phyloP scores from a whole-genome alignment of 1,140 invertebrate genomes.

The Zaprionus davidi region DNA sequence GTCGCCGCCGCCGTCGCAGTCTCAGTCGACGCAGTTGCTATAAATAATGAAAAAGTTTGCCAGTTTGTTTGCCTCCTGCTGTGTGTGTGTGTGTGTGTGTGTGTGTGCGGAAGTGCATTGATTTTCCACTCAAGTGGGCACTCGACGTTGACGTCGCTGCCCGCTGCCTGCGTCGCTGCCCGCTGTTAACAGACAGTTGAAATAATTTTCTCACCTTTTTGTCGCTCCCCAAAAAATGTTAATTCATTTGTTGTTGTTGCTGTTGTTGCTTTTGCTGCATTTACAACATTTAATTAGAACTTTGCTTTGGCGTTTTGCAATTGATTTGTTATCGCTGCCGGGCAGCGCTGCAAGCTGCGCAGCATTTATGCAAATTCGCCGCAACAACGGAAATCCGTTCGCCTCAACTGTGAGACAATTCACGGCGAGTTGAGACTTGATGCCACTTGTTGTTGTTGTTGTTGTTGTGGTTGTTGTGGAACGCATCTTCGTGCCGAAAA shows the following conservation, averaged over 20 bases:
- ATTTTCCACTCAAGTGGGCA: slow-evolving; percentile 80
- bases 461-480: slow-evolving; percentile 17
- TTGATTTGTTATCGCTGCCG: slow-evolving; percentile 60
- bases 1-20: background rate
- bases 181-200: slow-evolving; percentile 26
- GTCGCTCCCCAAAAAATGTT: slow-evolving; percentile 63
- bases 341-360: background rate
- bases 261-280: slow-evolving; percentile 1
- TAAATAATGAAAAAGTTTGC: slow-evolving; percentile 44
- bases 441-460: too few relatives aligned
- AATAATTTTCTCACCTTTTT: slow-evolving; percentile 77
- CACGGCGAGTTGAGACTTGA: background rate
- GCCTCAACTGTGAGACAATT: background rate
- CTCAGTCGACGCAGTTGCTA: slow-evolving; percentile 13
- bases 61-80: slow-evolving; percentile 27
- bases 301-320: slow-evolving; percentile 46
- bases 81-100: slow-evolving; percentile 24
- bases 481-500: slow-evolving; percentile 49
- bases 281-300: slow-evolving; percentile 73
- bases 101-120: slow-evolving; percentile 75
- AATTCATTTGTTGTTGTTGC: slow-evolving; percentile 58
- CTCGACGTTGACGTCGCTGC: slow-evolving; percentile 25
- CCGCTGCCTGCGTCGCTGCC: background rate
- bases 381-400: slow-evolving; percentile 63
- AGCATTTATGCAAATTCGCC: slow-evolving; percentile 73